These are phyloP conservation scores for Crepidodera aurea DNA, from an alignment of 2,888 invertebrate genomes.

Conservation along the genomic window DNA sequence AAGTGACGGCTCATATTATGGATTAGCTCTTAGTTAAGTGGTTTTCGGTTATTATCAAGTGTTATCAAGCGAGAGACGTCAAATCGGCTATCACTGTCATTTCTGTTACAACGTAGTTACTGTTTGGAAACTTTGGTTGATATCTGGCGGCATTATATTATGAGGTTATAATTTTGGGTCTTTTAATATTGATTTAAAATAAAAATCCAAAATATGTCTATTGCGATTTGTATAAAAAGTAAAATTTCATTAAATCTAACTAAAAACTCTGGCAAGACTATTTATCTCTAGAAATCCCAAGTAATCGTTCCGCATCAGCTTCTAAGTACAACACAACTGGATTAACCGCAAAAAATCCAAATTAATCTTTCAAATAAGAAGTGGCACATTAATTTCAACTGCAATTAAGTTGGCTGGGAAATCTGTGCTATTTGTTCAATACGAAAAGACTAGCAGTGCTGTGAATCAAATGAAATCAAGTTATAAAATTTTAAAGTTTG, in stretches of 20 bases:
- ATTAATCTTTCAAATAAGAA: background rate
- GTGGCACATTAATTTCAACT: background rate
- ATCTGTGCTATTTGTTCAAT: background rate
- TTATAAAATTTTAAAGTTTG: no score
- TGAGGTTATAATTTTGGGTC: no score
- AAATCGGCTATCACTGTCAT: background rate
- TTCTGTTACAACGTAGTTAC: no score
- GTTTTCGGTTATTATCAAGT: constrained; percentile 7
- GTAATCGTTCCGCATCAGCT: background rate
- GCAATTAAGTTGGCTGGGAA: background rate
- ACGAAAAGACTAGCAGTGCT: no score
- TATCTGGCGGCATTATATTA: no score
- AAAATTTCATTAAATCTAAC: no score
- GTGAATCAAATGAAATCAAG: no score
- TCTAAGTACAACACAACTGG: background rate
- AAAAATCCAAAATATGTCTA: background rate
- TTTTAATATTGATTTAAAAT: background rate
- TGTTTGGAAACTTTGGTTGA: no score
- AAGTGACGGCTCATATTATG: constrained; percentile 7
- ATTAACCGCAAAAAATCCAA: background rate
- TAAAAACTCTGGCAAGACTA: background rate
- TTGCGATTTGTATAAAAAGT: no score
- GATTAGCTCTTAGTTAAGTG: constrained; percentile 18
- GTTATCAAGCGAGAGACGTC: constrained; percentile 9
- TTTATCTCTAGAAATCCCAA: background rate